These are phyloP conservation scores for Matsumyia berberina DNA, from an alignment of 2,888 invertebrate genomes.

Conservation along the genomic window DNA sequence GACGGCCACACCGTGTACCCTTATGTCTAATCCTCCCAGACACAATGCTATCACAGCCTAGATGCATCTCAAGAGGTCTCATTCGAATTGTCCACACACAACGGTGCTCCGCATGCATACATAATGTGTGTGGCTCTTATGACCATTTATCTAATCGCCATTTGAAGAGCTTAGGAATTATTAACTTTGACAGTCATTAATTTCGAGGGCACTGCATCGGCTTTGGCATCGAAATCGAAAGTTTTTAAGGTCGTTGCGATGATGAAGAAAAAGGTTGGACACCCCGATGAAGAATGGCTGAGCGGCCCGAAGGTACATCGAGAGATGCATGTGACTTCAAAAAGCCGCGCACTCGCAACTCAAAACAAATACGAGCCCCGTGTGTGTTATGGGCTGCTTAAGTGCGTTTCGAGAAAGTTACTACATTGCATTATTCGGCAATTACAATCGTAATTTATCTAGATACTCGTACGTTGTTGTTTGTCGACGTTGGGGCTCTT, in stretches of 20 bases:
- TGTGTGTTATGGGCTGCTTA: slow-evolving; percentile 14
- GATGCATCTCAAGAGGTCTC: slow-evolving; percentile 44
- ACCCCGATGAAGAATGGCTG: slow-evolving; percentile 26
- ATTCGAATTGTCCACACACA: slow-evolving; percentile 54
- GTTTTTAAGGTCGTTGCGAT: slow-evolving; percentile 61
- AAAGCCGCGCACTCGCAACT: slow-evolving; percentile 28
- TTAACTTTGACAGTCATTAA: slow-evolving; percentile 62
- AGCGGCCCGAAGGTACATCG: not conserved
- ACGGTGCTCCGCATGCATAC: slow-evolving; percentile 63
- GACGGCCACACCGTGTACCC: slow-evolving; percentile 40
- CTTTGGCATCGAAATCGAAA: slow-evolving; percentile 60
- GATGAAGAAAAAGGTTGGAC: slow-evolving; percentile 24
- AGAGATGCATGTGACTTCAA: slow-evolving; percentile 41
- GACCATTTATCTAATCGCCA: slow-evolving; percentile 68
- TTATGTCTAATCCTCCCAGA: slow-evolving; percentile 41
- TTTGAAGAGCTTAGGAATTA: slow-evolving; percentile 71
- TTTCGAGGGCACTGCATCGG: slow-evolving; percentile 63
- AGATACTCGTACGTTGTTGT: slow-evolving; percentile 54
- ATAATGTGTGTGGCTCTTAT: slow-evolving; percentile 37
- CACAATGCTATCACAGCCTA: slow-evolving; percentile 22
- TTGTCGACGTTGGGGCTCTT: slow-evolving; percentile 56
- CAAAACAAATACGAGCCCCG: not conserved
- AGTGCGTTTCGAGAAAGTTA: slow-evolving; percentile 74
- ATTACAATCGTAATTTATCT: slow-evolving; percentile 73
- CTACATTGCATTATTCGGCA: slow-evolving; percentile 71